Evolutionary conservation across 2,888 invertebrate species (phyloP).

Genomic region (Hypolimnas misippus): DNA sequence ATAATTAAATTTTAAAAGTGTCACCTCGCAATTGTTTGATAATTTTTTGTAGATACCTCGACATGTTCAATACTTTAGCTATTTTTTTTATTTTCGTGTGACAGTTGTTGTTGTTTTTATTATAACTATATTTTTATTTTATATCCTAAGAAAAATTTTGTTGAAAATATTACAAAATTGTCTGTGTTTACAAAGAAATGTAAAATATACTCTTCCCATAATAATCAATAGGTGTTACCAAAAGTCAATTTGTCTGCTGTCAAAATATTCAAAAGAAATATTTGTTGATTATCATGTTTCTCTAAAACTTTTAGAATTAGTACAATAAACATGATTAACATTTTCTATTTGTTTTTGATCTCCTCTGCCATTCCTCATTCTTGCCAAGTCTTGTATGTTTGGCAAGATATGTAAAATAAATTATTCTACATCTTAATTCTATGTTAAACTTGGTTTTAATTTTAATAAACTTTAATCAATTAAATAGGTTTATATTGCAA

Average conservation of each 20-base stretch:
- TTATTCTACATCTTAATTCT: slow-evolving; percentile 6
- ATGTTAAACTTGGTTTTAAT: too few species aligned
- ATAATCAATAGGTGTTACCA: slow-evolving; percentile 62
- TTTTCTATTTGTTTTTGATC: slow-evolving; percentile 52
- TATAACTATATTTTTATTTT: slow-evolving; percentile 34
- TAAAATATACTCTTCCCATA: slow-evolving; percentile 28
- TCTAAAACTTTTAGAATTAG: slow-evolving; percentile 72
- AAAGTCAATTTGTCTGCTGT: slow-evolving; percentile 68
- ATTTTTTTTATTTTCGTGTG: slow-evolving; percentile 22
- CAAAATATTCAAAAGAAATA: slow-evolving; percentile 56
- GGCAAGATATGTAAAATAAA: too few species aligned
- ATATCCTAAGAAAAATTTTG: slow-evolving; percentile 28
- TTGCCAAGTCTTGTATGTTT: too few species aligned
- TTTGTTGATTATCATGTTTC: slow-evolving; percentile 67
- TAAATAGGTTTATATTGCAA: too few species aligned
- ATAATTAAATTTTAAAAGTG: slow-evolving; percentile 28
- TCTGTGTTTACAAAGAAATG: slow-evolving; percentile 21
- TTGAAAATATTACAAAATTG: slow-evolving; percentile 32
- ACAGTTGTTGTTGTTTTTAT: slow-evolving; percentile 36
- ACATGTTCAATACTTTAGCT: slow-evolving; percentile 37
- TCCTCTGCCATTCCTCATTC: not conserved
- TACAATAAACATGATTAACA: slow-evolving; percentile 78
- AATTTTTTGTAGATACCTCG: slow-evolving; percentile 48
- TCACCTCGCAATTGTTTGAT: slow-evolving; percentile 56
- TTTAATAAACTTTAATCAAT: too few species aligned